Evolutionary conservation across 2,888 invertebrate genomes (phyloP).

Genomic region (Cataglyphis livida): DNA sequence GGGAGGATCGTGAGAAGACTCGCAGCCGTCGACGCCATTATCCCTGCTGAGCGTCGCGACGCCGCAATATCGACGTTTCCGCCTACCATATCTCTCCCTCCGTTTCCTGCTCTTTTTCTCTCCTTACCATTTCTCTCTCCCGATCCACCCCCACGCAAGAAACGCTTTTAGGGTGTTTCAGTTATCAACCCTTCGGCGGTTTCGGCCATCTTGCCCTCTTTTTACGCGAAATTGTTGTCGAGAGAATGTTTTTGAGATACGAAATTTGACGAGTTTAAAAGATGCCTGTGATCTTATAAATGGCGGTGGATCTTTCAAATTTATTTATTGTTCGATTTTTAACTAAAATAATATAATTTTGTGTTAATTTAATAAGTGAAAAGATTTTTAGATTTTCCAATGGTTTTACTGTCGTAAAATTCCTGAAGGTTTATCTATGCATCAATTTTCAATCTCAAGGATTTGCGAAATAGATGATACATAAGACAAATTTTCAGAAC

Average conservation of each 20-base stretch:
- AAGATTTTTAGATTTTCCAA: not conserved
- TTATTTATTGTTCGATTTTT: not conserved
- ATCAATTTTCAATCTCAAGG: not conserved
- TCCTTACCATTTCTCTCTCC: conserved; percentile 56
- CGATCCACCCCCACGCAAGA: conserved; percentile 6
- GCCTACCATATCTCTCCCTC: conserved; percentile 75
- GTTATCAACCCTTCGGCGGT: conserved; percentile 21
- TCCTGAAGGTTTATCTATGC: not conserved
- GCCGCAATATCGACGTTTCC: conserved; percentile 84
- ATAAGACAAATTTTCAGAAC: conserved; percentile 47
- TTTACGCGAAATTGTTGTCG: not conserved
- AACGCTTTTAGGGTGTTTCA: conserved; percentile 15
- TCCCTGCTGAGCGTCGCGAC: conserved; percentile 79
- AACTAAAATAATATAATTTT: not conserved
- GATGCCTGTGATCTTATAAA: not conserved
- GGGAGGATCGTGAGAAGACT: conserved; percentile 79
- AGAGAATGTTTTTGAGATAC: not conserved
- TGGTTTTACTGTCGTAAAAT: not conserved
- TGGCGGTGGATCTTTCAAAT: not conserved
- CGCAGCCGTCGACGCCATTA: conserved; percentile 84
- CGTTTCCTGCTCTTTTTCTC: conserved; percentile 57
- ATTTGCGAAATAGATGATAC: not conserved
- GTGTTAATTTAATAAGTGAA: not conserved
- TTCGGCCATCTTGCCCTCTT: conserved; percentile 42
- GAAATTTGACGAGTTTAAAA: not conserved